Evolutionary conservation across 2,113 vertebrate genomes (phyloP).

Genomic region (Urocynchramus pylzowi): DNA sequence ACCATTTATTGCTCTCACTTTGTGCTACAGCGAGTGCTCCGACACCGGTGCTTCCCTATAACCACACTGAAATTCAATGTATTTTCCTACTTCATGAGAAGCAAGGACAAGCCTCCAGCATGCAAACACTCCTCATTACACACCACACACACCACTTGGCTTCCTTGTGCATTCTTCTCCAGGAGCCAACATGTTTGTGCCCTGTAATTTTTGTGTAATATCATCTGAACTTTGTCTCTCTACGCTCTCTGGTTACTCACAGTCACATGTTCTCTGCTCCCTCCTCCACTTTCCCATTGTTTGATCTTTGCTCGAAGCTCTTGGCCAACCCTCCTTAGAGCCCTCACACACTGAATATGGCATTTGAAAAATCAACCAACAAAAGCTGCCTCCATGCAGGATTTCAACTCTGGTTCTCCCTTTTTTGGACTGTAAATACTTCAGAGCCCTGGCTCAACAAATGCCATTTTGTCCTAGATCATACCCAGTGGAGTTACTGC

Average conservation of each 20-base stretch:
- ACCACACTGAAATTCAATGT: neutral
- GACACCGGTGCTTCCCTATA: accelerated
- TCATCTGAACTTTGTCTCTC: neutral
- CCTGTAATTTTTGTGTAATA: neutral
- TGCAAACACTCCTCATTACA: neutral
- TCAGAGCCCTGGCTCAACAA: neutral
- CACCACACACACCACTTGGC: neutral
- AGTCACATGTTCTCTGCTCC: neutral
- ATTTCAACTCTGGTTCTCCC: neutral
- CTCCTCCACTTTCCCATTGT: neutral
- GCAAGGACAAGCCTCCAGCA: neutral
- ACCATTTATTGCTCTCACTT: neutral
- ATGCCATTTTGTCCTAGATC: neutral
- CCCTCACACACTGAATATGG: neutral
- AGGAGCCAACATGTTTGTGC: neutral
- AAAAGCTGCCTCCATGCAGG: neutral
- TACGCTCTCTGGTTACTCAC: neutral
- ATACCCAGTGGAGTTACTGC: neutral
- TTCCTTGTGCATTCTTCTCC: neutral
- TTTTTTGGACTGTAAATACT: neutral
- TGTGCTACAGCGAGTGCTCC: neutral
- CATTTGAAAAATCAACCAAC: neutral
- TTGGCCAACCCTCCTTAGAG: neutral
- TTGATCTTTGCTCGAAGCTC: neutral
- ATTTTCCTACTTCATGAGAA: neutral